phyloP scores from a whole-genome alignment of 2,113 vertebrate genomes.

The Hippocampus abdominalis region DNA sequence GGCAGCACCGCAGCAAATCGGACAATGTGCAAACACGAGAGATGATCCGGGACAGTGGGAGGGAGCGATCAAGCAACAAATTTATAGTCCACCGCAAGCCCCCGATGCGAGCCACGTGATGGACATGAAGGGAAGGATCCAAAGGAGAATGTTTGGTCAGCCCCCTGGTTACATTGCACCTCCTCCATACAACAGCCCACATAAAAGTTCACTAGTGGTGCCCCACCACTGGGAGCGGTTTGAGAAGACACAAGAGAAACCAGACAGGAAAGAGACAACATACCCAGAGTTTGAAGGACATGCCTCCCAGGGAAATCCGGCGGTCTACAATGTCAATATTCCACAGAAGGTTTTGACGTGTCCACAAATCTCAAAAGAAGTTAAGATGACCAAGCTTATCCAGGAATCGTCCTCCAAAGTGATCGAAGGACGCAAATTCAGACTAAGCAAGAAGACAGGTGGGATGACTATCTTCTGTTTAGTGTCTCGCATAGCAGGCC shows the following conservation, averaged over 20 bases:
- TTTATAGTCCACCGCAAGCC: constrained; percentile 22
- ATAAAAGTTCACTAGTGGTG: constrained; percentile 48
- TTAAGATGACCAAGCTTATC: constrained; percentile 14
- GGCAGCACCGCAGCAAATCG: constrained; percentile 28
- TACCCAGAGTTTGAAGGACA: constrained; percentile 38
- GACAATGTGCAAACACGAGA: constrained; percentile 29
- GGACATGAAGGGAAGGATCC: constrained; percentile 47
- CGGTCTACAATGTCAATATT: constrained; percentile 1
- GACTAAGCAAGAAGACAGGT: constrained; percentile 54
- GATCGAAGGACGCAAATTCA: constrained; percentile 55
- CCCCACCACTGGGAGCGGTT: constrained; percentile 11
- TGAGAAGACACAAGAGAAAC: constrained; percentile 24
- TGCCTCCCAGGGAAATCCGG: not conserved
- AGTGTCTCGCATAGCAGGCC: constrained; percentile 62
- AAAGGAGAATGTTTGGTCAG: constrained; percentile 52
- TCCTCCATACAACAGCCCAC: constrained; percentile 79
- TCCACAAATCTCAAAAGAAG: constrained; percentile 12
- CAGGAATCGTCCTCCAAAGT: constrained; percentile 34
- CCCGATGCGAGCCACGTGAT: constrained; percentile 20
- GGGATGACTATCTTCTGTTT: constrained; percentile 72
- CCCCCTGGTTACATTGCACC: constrained; percentile 84
- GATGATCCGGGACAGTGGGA: constrained; percentile 37
- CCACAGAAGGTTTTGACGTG: not conserved
- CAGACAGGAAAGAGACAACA: constrained; percentile 30
- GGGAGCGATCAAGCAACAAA: constrained; percentile 30